Conservation (phyloP, 2,888 invertebrate genomes). For the Nomada hirtipes region DNA sequence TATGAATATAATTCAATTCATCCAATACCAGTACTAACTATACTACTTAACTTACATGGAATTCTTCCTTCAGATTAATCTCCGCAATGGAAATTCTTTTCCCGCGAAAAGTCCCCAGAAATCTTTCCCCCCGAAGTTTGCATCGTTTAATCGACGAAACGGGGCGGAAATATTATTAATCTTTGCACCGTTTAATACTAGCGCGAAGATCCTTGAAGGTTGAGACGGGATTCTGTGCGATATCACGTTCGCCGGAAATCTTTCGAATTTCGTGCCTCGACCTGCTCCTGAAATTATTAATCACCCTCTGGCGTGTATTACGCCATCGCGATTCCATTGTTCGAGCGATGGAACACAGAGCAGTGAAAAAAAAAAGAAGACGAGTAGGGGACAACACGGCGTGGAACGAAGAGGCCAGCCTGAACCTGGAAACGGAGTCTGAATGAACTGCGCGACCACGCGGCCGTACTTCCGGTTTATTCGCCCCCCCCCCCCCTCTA, state of each 20-base stretch:
- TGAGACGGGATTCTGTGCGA: constrained; percentile 29
- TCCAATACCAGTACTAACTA: too few relatives aligned
- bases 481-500: constrained; percentile 46
- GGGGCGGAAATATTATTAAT: not conserved
- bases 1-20: too few relatives aligned
- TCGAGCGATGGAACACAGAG: constrained; percentile 45
- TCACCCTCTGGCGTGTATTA: constrained; percentile 68
- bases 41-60: too few relatives aligned
- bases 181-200: not conserved
- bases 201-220: constrained; percentile 8
- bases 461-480: constrained; percentile 76
- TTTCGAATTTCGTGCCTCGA: constrained; percentile 64
- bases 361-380: constrained; percentile 8
- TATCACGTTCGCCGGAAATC: constrained; percentile 60
- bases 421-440: constrained; percentile 72
- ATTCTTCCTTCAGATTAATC: too few relatives aligned
- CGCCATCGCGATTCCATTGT: constrained; percentile 65
- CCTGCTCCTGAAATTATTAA: constrained; percentile 69
- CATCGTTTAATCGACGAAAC: not conserved
- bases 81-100: not conserved
- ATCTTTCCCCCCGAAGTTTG: not conserved
- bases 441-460: constrained; percentile 74
- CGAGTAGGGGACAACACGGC: constrained; percentile 24
- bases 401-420: constrained; percentile 18
- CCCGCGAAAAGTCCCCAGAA: not conserved